phyloP scores from a whole-genome alignment of 2,113 vertebrate species.

The Emydocephalus ijimae region DNA sequence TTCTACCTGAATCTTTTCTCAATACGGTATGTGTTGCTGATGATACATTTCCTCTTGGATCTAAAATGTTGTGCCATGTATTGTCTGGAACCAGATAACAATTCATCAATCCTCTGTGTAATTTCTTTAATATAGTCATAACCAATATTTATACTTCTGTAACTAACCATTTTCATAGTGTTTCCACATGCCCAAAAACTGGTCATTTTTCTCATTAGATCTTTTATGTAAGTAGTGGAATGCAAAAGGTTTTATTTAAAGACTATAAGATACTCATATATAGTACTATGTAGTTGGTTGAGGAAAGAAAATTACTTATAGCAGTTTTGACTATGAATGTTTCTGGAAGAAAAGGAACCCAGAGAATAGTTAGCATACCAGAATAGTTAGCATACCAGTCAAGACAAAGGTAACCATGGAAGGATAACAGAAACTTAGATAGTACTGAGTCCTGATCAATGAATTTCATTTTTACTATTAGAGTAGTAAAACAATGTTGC shows the following conservation, averaged over 20 bases:
- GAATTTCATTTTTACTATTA: neutral
- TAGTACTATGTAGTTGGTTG: neutral
- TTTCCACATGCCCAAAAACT: conserved; percentile 27
- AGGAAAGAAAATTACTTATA: neutral
- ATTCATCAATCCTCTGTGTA: neutral
- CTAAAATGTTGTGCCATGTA: neutral
- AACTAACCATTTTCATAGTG: neutral
- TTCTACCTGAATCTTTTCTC: conserved; percentile 13
- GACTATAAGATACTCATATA: neutral
- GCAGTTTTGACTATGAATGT: neutral
- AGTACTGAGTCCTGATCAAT: neutral
- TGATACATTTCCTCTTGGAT: conserved; percentile 12
- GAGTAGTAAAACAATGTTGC: neutral
- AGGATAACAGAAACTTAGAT: neutral
- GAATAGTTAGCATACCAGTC: neutral
- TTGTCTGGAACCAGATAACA: conserved; percentile 4
- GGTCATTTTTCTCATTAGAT: conserved; percentile 6
- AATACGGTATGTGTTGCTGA: neutral
- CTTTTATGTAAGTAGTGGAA: neutral
- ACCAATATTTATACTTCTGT: neutral
- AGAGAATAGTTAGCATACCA: neutral
- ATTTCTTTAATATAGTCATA: neutral
- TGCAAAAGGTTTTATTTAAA: neutral
- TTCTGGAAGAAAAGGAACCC: neutral
- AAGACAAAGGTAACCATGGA: neutral